Base-by-base conservation (phyloP, 2,888 invertebrate genomes). In the Tethea ocularis region DNA sequence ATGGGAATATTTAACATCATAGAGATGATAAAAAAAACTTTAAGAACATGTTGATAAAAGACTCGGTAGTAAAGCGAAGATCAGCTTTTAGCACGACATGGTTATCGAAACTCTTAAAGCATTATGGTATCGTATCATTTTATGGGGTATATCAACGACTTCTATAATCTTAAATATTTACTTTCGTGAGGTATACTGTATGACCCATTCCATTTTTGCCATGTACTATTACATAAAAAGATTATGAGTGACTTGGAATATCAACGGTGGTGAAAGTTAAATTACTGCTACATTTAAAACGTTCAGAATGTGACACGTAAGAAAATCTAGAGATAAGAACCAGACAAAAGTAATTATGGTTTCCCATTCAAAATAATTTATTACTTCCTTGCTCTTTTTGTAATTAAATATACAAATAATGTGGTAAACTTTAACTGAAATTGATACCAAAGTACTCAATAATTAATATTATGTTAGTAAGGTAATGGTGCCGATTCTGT, bases 91-190 rank as follows among this genome's bases (percentile, higher is more conserved):
- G 13, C 33, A 10, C 46, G 46, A 10, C 46, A 46, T 20, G 46
- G 46, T 46, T 46, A 46, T 46, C 46, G 46, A 46, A 41, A 46
- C 46, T 20, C 46, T 20, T 46, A 46, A 46, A 46, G 46, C 20
- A 46, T 46, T 46, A 46, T 46, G 46, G n/a, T 46, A 46, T 46
- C 46, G 46, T 20, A 46, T 46, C 46, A 20, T 46, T 46, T 46
- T 46, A 46, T 46, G 46, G 46, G 46, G 46, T 46, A 33, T 20
- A 46, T 46, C 46, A 20, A 46, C 46, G 46, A 46, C 46, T 46
- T 46, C 46, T 20, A 20, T 20, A 7, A 46, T 20, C 46, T 46
- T 46, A 46, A 46, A 46, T 46, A 46, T 46, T 20, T 46, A 17
- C 46, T 10, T 20, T 46, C 46, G n/a, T 46, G 20, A 46, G 46